Percentiles rank a stretch among this genome's conserved stretches.
phyloP scores from a whole-genome alignment of 2,888 invertebrate genomes.

The Eupithecia subfuscata region DNA sequence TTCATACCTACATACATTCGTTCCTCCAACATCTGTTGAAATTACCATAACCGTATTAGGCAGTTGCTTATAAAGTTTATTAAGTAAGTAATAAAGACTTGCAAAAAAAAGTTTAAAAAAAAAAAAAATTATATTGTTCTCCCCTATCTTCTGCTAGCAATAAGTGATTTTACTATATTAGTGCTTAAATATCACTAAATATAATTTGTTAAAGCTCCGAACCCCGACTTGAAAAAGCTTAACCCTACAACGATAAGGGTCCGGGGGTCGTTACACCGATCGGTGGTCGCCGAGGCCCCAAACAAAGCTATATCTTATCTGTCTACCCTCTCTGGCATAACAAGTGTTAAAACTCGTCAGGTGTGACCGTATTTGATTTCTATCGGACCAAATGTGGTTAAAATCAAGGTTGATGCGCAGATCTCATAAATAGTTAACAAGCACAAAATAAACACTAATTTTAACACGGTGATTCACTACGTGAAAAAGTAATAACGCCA shows the following conservation, averaged over 20 bases:
- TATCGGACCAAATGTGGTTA: slow-evolving; percentile 8
- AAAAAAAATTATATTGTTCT: too few species aligned
- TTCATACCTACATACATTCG: too few species aligned
- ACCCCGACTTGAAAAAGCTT: slow-evolving; percentile 31
- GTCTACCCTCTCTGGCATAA: slow-evolving; percentile 14
- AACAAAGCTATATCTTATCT: slow-evolving; percentile 73
- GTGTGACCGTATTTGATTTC: slow-evolving; percentile 22
- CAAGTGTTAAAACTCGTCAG: slow-evolving; percentile 28
- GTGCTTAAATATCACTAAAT: not conserved
- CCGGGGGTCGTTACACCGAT: slow-evolving; percentile 36
- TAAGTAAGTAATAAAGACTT: slow-evolving; percentile 1
- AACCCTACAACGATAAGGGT: slow-evolving; percentile 39
- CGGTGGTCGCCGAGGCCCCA: slow-evolving; percentile 71
- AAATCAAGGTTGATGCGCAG: slow-evolving; percentile 8
- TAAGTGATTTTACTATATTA: slow-evolving; percentile 3
- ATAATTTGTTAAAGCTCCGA: not conserved
- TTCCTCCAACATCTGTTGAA: too few species aligned
- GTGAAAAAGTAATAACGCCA: not conserved
- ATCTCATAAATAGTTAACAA: not conserved
- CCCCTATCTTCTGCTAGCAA: not conserved
- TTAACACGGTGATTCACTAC: not conserved
- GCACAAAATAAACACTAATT: not conserved
- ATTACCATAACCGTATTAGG: too few species aligned
- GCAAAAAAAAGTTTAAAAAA: too few species aligned
- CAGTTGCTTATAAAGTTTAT: too few species aligned